Evolutionary conservation across 2,113 vertebrate species (phyloP), one percentile per base, ranked within the genome.

Genomic region (Mola mola): DNA sequence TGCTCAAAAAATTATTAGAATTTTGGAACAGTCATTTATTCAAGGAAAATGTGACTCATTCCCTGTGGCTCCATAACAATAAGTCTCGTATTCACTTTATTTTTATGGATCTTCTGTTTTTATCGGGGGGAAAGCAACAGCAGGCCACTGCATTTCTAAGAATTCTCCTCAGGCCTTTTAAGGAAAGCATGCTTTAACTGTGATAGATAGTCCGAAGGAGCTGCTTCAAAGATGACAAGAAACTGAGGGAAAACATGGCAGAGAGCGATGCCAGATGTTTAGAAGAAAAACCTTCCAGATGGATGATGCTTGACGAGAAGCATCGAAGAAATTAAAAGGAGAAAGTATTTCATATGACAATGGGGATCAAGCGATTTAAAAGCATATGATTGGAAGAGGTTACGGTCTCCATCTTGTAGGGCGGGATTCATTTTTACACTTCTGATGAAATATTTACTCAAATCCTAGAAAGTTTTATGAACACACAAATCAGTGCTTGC

Each of bases 111-210:
- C n/a, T n/a, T n/a, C n/a, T n/a, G n/a, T 66, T 42, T 59, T 46
- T 46, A 43, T 48, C 12, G 1, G 21, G 25, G 57, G 10, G 9
- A 37, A 26, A 56, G 16, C 17, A 40, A 57, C 17, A 7, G 34
- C 51, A 73, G 46, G 66, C 57, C 29, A 8, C 46, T 5, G 52
- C 58, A 63, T 55, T 79, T 74, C 75, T 63, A 52, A 64, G 63
- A 69, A 72, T 62, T 74, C 65, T 73, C 58, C 46, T 29, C 65
- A 50, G 69, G 36, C 5, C 3, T 61, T 58, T 6, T 5, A 44
- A 57, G 57, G 57, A 29, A 29, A 29, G 9, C 66, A 83, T 78
- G 70, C 63, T 46, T 69, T 20, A 53, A 29, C 64, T 78, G 68
- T 57, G 64, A 73, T 76, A 48, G 46, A 56, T 74, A 46, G 41